A percentile compares a stretch with the other conserved stretches of the same genome.
phyloP scores from a whole-genome alignment of 2,113 vertebrate genomes.

The Tetraodon nigroviridis region DNA sequence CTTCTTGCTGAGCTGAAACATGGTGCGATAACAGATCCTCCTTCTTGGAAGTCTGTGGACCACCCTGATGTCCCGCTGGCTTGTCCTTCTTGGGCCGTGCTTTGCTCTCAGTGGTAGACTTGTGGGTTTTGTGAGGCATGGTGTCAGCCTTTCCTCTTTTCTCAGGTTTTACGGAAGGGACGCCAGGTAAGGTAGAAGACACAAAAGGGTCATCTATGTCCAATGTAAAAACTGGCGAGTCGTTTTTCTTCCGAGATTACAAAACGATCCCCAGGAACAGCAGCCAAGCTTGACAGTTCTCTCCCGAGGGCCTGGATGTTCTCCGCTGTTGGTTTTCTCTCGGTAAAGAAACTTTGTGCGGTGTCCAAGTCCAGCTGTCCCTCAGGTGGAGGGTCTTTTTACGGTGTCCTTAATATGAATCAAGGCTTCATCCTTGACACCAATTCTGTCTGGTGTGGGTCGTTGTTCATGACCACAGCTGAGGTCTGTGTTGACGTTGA shows the following conservation, averaged over 20 bases:
- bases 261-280: constrained; percentile 37
- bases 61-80: constrained; percentile 30
- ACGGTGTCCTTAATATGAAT: constrained; percentile 29
- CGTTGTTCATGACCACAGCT: constrained; percentile 28
- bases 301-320: constrained; percentile 43
- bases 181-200: constrained; percentile 4
- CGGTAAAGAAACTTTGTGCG: constrained; percentile 1
- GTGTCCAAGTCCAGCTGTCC: constrained; percentile 12
- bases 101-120: constrained; percentile 54
- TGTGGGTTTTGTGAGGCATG: constrained; percentile 68
- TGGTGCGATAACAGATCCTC: constrained; percentile 48
- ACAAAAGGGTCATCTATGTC: constrained; percentile 44
- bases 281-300: constrained; percentile 45
- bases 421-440: constrained; percentile 10
- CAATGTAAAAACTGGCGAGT: constrained; percentile 50
- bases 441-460: constrained; percentile 33
- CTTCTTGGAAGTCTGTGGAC: constrained; percentile 38
- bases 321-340: constrained; percentile 15
- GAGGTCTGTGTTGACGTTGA: constrained; percentile 38
- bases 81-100: constrained; percentile 65
- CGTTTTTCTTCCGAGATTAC: constrained; percentile 38
- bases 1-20: constrained; percentile 39
- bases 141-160: constrained; percentile 13
- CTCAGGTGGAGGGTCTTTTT: constrained; percentile 17
- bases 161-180: neutral